A percentile compares a stretch with the other conserved stretches of the same genome.
These are phyloP conservation scores for Ascaphus truei DNA, from an alignment of 2,113 vertebrate genomes.

Conservation along the genomic window DNA sequence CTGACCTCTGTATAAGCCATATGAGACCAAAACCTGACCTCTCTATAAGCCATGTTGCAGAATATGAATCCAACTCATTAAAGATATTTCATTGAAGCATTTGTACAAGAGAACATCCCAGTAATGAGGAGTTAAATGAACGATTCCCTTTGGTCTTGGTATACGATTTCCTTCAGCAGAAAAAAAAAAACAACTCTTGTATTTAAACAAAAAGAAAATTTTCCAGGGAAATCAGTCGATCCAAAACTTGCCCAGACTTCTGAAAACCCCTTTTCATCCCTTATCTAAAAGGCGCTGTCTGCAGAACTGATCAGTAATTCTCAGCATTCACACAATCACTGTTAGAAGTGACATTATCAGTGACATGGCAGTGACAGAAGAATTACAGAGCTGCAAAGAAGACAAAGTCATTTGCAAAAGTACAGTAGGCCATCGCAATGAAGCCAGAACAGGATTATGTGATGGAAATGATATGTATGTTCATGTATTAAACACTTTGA, in stretches of 20 bases:
- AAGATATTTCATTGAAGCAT: no score
- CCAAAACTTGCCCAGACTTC: conserved; percentile 11
- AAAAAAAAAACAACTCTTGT: no score
- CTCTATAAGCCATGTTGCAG: no score
- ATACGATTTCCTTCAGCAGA: no score
- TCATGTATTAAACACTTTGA: conserved; percentile 26
- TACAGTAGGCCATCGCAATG: conserved; percentile 42
- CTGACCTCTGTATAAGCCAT: no score
- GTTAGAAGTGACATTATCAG: conserved; percentile 57
- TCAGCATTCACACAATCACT: conserved; percentile 41
- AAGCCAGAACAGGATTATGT: conserved; percentile 43
- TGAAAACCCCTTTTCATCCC: conserved; percentile 11
- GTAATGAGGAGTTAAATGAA: no score
- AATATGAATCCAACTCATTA: no score
- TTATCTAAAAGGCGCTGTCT: conserved; percentile 37
- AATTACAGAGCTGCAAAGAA: conserved; percentile 41
- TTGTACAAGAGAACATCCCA: no score
- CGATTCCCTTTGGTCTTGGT: no score
- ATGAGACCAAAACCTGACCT: no score
- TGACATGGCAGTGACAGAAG: conserved; percentile 44
- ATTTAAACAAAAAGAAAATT: no score
- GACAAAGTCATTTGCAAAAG: conserved; percentile 56
- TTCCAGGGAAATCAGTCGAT: conserved; percentile 44
- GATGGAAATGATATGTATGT: conserved; percentile 34
- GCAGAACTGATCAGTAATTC: conserved; percentile 53